Base-by-base conservation (phyloP, 2,888 invertebrate genomes). In the Macrosiphum euphorbiae region DNA sequence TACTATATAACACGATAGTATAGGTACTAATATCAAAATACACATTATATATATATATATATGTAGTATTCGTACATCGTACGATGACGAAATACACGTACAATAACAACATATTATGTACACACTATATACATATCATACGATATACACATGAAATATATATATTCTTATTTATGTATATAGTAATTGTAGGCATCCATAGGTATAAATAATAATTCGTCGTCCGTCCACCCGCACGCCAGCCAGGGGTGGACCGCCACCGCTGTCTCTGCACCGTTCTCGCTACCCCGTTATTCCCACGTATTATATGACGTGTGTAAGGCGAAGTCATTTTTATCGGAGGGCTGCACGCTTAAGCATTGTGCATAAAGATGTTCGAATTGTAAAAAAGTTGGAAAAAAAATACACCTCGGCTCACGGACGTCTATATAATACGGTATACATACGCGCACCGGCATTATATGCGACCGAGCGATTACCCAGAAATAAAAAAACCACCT, bases 261-360 rank as follows among this genome's bases (percentile, higher is more conserved):
- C 20, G 78, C 78, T 8, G 78, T 78, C 78, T 78, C 78, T 35
- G 78, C 78, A 35, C 35, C 35, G 8, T 78, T 8, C 35, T 13
- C 10, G n/a, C 44, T 90, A 67, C 90, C 67, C 90, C 90, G 61
- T 90, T 78, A 78, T 90, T 89, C 89, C 89, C 89, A 89, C 89
- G 89, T 78, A 78, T 78, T 78, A 20, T 16, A 5, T 20, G n/a
- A n/a, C n/a, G 26, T n/a, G n/a, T 67, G n/a, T 28, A 35, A 8
- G 35, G 28, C 90, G 1, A 47, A 90, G 67, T 90, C 90, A 90
- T 90, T 90, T 90, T 90, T 90, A 67, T 67, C 47, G 67, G 28
- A 61, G 67, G 90, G 90, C 89, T 47, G 58, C n/a, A 61, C 47
- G 47, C 0, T 47, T 47, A 90, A 35, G 61, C 78, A 78, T 78